Evolutionary conservation across 2,113 vertebrate species (phyloP).

Genomic region (Todiramphus chloris): DNA sequence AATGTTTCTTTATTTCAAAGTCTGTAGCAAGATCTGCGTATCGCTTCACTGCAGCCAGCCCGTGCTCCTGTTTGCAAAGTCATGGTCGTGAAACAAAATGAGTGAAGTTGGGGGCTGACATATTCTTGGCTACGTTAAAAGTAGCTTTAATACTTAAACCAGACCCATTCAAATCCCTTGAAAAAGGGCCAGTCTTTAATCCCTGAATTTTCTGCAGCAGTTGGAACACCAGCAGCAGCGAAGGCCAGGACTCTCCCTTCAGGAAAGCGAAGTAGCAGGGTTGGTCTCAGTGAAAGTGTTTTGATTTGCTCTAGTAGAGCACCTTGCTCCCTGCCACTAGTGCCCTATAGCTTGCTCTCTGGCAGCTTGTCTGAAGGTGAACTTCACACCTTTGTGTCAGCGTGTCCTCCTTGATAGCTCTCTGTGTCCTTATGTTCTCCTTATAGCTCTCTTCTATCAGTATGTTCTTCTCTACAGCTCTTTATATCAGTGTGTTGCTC

Average conservation of each 20-base stretch:
- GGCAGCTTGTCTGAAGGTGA: background rate
- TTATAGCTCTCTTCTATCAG: background rate
- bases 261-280: background rate
- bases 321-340: background rate
- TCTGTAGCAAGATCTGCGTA: fast-evolving
- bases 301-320: background rate
- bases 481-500: background rate
- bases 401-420: background rate
- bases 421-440: background rate
- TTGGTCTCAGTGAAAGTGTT: background rate
- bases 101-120: background rate
- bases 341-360: background rate
- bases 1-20: background rate
- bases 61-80: background rate
- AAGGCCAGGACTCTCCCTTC: background rate
- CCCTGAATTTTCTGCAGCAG: background rate
- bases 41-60: background rate
- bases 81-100: background rate
- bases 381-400: background rate
- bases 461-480: background rate
- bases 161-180: background rate
- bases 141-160: background rate
- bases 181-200: background rate
- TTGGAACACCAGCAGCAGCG: background rate
- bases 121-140: background rate